Evolutionary conservation across 2,113 vertebrate species (phyloP), one percentile per base, ranked within the genome.

Genomic region (Sisor rabdophorus): DNA sequence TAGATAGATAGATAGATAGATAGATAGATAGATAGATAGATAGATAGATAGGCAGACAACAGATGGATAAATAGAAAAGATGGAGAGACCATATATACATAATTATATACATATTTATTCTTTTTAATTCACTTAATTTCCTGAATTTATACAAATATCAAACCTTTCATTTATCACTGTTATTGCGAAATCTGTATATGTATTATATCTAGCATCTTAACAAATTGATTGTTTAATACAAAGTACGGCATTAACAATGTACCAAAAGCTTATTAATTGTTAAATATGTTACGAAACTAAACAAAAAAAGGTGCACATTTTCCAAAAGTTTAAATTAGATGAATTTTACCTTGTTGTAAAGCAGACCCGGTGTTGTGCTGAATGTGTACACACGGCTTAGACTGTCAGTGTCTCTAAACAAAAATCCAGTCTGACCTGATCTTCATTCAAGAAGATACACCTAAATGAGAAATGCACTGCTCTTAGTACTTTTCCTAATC

Each of bases 351-450:
- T 54, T 30, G 26, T 54, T 11, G 1, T 54, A 32, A 30, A 70
- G 22, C 26, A 20, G 17, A 17, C 50, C 20, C 10, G 2, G 17
- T 3, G 24, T 7, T 20, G 24, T 20, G 17, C 67, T 53, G 48
- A 28, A 30, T 19, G 10, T 20, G 44, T 53, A n/a, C 19, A 10
- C 26, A 13, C 1, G 11, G 10, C 50, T 13, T 50, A 54, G 5
- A n/a, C 50, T 32, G 2, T 2, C 19, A 2, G 11, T 30, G 11
- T 19, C 8, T 52, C 4, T 52, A 17, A 52, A 30, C 4, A n/a
- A 17, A 15, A 32, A 70, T 70, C 68, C 50, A 8, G 68, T 70
- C 68, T 0, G 32, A 70, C 68, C 50, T 70, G 68, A 53, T 70
- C 50, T 26, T 70, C 48, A 53, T 54, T 28, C 5, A 50, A 11